Conservation (phyloP, 2,888 invertebrate genomes). For the Drosophila hamatofila region DNA sequence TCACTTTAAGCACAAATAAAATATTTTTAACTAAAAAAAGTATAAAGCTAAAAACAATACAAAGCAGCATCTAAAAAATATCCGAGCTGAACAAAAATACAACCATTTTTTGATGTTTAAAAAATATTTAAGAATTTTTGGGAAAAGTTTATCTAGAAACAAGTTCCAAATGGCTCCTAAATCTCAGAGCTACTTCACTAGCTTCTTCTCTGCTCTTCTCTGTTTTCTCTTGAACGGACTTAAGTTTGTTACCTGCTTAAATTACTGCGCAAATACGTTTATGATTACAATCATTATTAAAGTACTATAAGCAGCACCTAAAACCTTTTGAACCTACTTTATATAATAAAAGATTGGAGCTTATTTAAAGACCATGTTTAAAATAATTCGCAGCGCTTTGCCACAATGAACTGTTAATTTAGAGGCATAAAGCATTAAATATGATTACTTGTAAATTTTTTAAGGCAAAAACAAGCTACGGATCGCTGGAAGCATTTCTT, state of each 20-base stretch:
- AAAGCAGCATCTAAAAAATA: too few relatives aligned
- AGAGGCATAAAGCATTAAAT: slow-evolving; percentile 36
- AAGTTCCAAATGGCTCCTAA: not conserved
- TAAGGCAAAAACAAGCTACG: slow-evolving; percentile 10
- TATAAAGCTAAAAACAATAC: too few relatives aligned
- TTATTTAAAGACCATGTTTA: slow-evolving; percentile 23
- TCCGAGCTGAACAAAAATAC: too few relatives aligned
- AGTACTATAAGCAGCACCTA: not conserved
- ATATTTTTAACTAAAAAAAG: too few relatives aligned
- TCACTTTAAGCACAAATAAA: too few relatives aligned
- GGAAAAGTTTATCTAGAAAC: not conserved
- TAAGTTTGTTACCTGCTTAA: not conserved
- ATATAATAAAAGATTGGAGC: not conserved
- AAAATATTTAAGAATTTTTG: not conserved
- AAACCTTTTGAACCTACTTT: not conserved
- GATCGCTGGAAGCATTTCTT: slow-evolving; percentile 11
- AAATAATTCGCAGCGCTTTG: slow-evolving; percentile 15
- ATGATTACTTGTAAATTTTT: slow-evolving; percentile 34
- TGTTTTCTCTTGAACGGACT: not conserved
- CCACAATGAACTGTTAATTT: slow-evolving; percentile 54
- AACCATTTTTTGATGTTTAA: too few relatives aligned
- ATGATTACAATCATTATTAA: not conserved
- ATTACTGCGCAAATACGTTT: not conserved
- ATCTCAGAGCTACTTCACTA: not conserved
- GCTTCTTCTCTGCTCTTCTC: too few relatives aligned